Conservation (phyloP, 2,888 invertebrate genomes). For the Trichopoda pennipes region DNA sequence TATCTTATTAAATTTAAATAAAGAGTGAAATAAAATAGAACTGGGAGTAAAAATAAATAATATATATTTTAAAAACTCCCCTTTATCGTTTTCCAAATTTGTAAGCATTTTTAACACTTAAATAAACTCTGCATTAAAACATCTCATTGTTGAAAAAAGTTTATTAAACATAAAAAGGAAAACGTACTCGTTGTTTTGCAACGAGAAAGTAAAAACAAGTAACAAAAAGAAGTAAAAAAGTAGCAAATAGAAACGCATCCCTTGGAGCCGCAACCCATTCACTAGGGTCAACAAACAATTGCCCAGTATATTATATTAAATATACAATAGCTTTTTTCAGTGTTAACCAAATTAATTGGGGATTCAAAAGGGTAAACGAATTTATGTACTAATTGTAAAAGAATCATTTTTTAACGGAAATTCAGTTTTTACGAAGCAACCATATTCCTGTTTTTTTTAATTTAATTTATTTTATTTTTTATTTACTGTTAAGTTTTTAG, state of each 20-base stretch:
- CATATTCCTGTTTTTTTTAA: constrained; percentile 68
- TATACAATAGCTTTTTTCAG: too few species aligned
- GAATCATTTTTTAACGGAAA: constrained; percentile 35
- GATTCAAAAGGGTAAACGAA: constrained; percentile 41
- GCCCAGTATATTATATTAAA: constrained; percentile 30
- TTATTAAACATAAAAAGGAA: constrained; percentile 38
- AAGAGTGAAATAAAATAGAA: not conserved
- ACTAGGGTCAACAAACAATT: constrained; percentile 27
- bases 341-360: constrained; percentile 11
- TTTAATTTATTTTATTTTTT: constrained; percentile 30
- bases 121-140: constrained; percentile 45
- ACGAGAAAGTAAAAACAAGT: constrained; percentile 44
- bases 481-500: constrained; percentile 39
- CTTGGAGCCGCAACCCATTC: constrained; percentile 49
- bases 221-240: constrained; percentile 46
- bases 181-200: constrained; percentile 55
- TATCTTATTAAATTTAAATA: not conserved
- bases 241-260: constrained; percentile 61
- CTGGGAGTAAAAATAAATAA: not conserved
- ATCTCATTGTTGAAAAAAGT: constrained; percentile 53
- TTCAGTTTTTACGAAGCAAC: constrained; percentile 67
- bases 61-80: not conserved
- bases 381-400: not conserved
- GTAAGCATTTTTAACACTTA: not conserved
- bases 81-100: not conserved